These are phyloP conservation scores for Raja brachyura DNA, from an alignment of 2,113 vertebrate species.

Conservation along the genomic window DNA sequence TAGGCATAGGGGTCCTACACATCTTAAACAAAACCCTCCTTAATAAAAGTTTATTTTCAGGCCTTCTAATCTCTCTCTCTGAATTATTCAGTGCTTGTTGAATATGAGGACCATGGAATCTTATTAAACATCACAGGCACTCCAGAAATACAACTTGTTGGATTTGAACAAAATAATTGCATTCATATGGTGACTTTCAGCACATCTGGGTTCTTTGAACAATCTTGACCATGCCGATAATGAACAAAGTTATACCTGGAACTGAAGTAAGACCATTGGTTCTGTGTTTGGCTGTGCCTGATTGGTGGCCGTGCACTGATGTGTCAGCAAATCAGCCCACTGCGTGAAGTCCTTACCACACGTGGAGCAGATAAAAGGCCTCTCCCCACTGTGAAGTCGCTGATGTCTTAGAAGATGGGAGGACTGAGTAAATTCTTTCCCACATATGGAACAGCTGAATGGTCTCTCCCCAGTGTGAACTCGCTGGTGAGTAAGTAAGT, in stretches of 20 bases:
- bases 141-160: conserved; percentile 11
- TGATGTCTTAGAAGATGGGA: not conserved
- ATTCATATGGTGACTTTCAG: not conserved
- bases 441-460: not conserved
- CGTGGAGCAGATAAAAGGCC: conserved; percentile 1
- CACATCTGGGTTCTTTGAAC: not conserved
- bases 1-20: not conserved
- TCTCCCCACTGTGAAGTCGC: conserved; percentile 27
- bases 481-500: not conserved
- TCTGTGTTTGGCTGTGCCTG: not conserved
- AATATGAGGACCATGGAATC: not conserved
- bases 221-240: not conserved
- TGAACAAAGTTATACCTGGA: not conserved
- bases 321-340: not conserved
- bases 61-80: not conserved
- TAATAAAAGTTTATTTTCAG: not conserved
- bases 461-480: conserved; percentile 32
- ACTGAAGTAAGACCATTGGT: not conserved
- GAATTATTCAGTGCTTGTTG: not conserved
- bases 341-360: conserved; percentile 13
- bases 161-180: not conserved
- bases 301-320: conserved; percentile 46
- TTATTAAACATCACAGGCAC: not conserved
- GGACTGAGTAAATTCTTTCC: conserved; percentile 11
- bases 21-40: not conserved